Evolutionary conservation across 2,113 vertebrate species (phyloP), one percentile per base, ranked within the genome.

Genomic region (Cinclus cinclus): DNA sequence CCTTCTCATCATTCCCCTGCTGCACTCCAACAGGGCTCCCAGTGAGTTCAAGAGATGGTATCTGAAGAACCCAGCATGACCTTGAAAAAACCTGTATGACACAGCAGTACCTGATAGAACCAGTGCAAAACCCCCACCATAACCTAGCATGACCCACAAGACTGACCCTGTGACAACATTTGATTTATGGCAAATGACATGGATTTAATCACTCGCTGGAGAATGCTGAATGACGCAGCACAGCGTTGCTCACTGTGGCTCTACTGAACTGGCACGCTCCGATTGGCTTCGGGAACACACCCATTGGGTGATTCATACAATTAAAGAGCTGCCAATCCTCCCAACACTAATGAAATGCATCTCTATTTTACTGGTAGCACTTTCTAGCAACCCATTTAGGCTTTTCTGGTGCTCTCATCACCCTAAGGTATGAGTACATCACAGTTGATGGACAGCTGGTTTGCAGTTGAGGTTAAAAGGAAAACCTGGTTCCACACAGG

Each of bases 291-390:
- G 18, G 86, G 67, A 97, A 75, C 39, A 79, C 80, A 89, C 92
- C 92, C 94, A 64, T 92, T 83, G 89, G 76, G 76, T 94, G 96
- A 96, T 90, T 97, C 94, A 97, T 89, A 83, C 95, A 96, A 94
- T 96, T 94, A 97, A 94, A 80, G 87, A 80, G 83, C 17, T 6
- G 67, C 83, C 83, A 83, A 42, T 89, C 81, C 83, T 85, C 68
- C 82, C 88, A 83, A 47, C 4, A 4, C 59, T 96, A 94, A 97
- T 92, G 94, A 95, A 94, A 94, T 68, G 62, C 87, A 85, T 91
- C 59, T 93, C 75, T 96, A 0, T 95, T 95, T 91, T 80, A 92
- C 65, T 91, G 92, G 80, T 90, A 93, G 90, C 80, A 94, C 94
- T 97, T 94, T 85, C 90, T 92, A 95, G 85, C 93, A 95, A 97